phyloP scores from a whole-genome alignment of 1,140 invertebrate species.

The Papilio helenus region DNA sequence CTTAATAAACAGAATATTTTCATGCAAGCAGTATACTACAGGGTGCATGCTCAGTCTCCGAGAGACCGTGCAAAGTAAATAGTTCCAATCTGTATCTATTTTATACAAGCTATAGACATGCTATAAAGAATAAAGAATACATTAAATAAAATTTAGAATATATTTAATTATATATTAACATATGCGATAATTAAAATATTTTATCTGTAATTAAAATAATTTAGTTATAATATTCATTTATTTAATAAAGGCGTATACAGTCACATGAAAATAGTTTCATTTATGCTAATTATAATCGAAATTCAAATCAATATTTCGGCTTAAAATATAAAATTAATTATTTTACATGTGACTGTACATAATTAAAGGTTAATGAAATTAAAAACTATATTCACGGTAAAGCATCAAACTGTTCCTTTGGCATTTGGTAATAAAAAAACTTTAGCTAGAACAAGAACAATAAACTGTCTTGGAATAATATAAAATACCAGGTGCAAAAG shows the following conservation, averaged over 20 bases:
- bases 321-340: not conserved
- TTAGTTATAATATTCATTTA: conserved; percentile 2
- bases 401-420: not conserved
- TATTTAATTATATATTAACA: conserved; percentile 5
- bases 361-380: not conserved
- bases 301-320: not conserved
- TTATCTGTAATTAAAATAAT: not conserved
- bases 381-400: not conserved
- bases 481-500: not conserved
- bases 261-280: not conserved
- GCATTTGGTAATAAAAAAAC: not conserved
- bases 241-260: not conserved
- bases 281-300: not conserved
- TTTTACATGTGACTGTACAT: conserved; percentile 9
- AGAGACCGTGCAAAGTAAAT: conserved; percentile 53
- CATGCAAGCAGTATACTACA: conserved; percentile 79
- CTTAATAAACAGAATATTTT: conserved; percentile 68
- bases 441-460: no score
- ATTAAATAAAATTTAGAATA: not conserved
- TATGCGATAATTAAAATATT: not conserved
- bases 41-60: conserved; percentile 69
- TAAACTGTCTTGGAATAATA: no score
- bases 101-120: conserved; percentile 43
- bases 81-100: conserved; percentile 25
- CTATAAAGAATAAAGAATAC: conserved; percentile 12